A percentile compares a stretch with the other conserved stretches of the same genome.
Conservation (phyloP, 2,888 invertebrate species). For the Melinaea marsaeus region DNA sequence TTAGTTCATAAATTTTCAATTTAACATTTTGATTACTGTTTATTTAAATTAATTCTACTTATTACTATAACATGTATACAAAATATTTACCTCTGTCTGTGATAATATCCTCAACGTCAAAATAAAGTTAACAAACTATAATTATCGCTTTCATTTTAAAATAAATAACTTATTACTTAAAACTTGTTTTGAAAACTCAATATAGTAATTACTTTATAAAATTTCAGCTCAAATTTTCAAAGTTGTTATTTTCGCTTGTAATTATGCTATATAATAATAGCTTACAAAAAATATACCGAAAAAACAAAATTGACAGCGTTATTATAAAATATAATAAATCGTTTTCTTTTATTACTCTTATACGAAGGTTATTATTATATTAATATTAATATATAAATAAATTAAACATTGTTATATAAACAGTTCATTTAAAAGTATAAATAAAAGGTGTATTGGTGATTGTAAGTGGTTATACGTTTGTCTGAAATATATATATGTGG, state of each 20-base stretch:
- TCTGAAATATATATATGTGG: too few species aligned
- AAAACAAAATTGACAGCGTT: slow-evolving; percentile 4
- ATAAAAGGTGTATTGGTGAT: too few species aligned
- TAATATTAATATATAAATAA: not conserved
- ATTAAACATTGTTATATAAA: not conserved
- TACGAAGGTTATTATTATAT: not conserved
- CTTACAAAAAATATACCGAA: not conserved
- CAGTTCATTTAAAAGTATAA: too few species aligned
- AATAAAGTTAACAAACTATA: not conserved
- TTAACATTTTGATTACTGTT: too few species aligned
- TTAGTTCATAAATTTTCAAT: too few species aligned
- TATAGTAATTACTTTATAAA: slow-evolving; percentile 3
- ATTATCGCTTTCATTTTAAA: slow-evolving; percentile 1
- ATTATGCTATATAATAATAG: slow-evolving; percentile 2
- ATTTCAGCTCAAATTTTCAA: not conserved
- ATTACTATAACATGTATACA: too few species aligned
- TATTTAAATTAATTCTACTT: too few species aligned
- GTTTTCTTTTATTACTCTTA: slow-evolving; percentile 4
- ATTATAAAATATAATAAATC: slow-evolving; percentile 3
- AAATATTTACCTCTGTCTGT: too few species aligned
- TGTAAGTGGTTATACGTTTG: too few species aligned
- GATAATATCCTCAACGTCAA: not conserved
- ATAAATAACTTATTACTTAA: not conserved
- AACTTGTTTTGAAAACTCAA: slow-evolving; percentile 1
- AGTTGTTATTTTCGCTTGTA: slow-evolving; percentile 1